Conservation (phyloP, 2,113 vertebrate genomes). For the Hippopotamus amphibius region DNA sequence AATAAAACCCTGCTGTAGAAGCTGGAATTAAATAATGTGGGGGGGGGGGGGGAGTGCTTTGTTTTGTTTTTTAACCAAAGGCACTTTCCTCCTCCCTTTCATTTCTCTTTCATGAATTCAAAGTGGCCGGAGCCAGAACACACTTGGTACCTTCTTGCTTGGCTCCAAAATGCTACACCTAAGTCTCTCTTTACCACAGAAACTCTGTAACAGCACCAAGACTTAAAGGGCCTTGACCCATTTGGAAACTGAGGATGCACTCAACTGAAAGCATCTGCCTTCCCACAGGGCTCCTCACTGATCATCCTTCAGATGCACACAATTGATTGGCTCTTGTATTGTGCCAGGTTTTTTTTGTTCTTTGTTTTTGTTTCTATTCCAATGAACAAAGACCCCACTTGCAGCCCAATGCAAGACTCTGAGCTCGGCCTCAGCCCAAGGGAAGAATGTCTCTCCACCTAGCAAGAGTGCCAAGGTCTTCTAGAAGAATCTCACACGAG, state of each 20-base stretch:
- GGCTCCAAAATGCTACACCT: background rate
- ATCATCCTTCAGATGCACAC: background rate
- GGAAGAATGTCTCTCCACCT: background rate
- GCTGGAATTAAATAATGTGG: background rate
- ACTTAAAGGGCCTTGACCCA: background rate
- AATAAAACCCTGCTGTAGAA: background rate
- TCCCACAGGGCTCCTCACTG: background rate
- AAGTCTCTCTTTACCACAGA: background rate
- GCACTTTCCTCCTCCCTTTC: too few species aligned
- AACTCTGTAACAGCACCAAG: background rate
- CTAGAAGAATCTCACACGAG: background rate
- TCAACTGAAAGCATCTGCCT: background rate
- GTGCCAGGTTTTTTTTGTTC: too few species aligned
- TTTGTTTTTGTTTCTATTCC: background rate
- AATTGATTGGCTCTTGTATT: background rate
- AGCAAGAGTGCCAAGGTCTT: background rate
- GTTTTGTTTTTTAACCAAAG: background rate
- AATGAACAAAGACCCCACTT: background rate
- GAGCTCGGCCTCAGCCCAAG: background rate
- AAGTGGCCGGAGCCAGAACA: background rate
- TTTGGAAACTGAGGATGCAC: background rate
- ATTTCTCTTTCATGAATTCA: background rate
- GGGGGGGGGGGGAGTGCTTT: too few species aligned
- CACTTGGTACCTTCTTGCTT: background rate
- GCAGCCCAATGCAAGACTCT: background rate